These are phyloP conservation scores for Rhynchotus rufescens DNA, from an alignment of 2,797 vertebrate genomes.

Conservation along the genomic window DNA sequence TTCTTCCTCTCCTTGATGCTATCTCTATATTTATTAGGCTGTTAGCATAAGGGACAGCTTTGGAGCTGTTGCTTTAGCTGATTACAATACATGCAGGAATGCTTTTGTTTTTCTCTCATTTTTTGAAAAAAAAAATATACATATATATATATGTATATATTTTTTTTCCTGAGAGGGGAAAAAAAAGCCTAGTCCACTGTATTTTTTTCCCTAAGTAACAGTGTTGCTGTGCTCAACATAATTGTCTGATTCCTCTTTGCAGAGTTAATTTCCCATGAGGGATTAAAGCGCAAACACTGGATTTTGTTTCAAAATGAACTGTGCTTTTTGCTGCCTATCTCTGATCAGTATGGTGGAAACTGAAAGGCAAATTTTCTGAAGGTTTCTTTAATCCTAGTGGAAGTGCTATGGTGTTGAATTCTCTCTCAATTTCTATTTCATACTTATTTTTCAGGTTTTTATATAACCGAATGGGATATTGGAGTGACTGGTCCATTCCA, in stretches of 20 bases:
- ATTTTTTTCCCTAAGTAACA: neutral
- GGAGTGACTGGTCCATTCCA: slow-evolving; percentile 93
- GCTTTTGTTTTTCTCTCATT: neutral
- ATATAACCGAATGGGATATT: slow-evolving; percentile 93
- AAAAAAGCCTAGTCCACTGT: neutral
- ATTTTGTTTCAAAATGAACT: neutral
- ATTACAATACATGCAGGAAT: neutral
- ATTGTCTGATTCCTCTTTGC: neutral
- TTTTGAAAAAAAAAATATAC: no score
- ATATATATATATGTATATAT: no score
- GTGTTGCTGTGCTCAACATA: neutral
- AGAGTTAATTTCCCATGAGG: neutral
- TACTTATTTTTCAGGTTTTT: slow-evolving; percentile 85
- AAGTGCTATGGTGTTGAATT: neutral
- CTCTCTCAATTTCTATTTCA: neutral
- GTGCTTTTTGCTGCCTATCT: neutral
- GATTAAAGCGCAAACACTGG: neutral
- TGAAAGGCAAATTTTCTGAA: neutral
- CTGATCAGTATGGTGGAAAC: rapidly evolving
- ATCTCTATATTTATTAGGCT: neutral
- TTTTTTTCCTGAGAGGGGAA: neutral
- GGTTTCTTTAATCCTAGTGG: neutral
- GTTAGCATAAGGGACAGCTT: rapidly evolving
- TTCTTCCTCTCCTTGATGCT: neutral
- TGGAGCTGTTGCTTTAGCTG: neutral